These are phyloP conservation scores for Gerris lacustris DNA, from an alignment of 2,888 invertebrate species.

Conservation along the genomic window DNA sequence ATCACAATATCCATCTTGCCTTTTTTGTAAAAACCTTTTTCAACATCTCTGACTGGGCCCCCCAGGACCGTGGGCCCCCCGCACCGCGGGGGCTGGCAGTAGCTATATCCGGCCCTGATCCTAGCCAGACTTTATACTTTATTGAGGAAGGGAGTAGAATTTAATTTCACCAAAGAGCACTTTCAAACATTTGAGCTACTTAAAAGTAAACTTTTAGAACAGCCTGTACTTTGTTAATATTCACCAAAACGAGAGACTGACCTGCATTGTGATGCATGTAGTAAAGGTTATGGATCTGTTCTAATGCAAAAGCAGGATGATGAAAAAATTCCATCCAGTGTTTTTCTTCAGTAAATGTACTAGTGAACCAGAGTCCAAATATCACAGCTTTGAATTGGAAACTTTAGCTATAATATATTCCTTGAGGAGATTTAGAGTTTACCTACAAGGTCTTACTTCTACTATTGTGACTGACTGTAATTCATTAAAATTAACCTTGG, in stretches of 20 bases:
- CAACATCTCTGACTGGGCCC: too few relatives aligned
- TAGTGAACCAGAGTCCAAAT: background rate
- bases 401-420: conserved; percentile 9
- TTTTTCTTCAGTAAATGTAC: conserved; percentile 14
- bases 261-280: conserved; percentile 14
- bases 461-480: conserved; percentile 14
- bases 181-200: conserved; percentile 28
- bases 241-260: conserved; percentile 30
- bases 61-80: too few relatives aligned
- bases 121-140: conserved; percentile 32
- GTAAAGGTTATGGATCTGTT: conserved; percentile 9
- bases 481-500: conserved; percentile 7
- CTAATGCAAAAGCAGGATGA: conserved; percentile 10
- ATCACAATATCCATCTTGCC: too few relatives aligned
- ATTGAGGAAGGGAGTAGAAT: conserved; percentile 27
- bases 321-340: conserved; percentile 12
- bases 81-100: too few relatives aligned
- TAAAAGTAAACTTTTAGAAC: conserved; percentile 18
- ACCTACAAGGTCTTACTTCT: conserved; percentile 10
- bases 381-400: conserved; percentile 18
- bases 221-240: conserved; percentile 28
- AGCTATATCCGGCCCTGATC: too few relatives aligned
- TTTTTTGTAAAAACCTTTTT: too few relatives aligned
- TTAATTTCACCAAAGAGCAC: conserved; percentile 28
- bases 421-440: conserved; percentile 11